Conservation (phyloP, 2,888 invertebrate species). For the Pteria penguin region DNA sequence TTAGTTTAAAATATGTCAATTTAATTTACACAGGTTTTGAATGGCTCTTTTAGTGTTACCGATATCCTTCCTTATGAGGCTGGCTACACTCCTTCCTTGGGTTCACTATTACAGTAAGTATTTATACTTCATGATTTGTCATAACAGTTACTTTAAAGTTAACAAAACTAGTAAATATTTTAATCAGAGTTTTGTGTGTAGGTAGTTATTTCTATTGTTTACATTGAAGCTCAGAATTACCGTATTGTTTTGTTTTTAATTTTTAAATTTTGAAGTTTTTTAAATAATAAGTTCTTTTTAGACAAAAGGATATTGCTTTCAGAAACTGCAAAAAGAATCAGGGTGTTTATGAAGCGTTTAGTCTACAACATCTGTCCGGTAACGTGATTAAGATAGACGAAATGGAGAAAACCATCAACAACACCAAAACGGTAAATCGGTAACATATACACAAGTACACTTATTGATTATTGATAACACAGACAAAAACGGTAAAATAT, state of each 20-base stretch:
- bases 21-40: not conserved
- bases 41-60: not conserved
- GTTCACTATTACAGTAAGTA: not conserved
- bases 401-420: not conserved
- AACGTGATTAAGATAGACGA: not conserved
- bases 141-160: no score
- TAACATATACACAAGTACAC: no score
- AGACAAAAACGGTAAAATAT: no score
- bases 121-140: not conserved
- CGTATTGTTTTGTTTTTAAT: no score
- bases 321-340: not conserved
- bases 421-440: not conserved
- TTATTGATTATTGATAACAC: no score
- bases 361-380: not conserved
- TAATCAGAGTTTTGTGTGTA: no score
- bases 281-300: no score
- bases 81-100: not conserved
- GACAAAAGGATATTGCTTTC: no score
- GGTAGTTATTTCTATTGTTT: no score
- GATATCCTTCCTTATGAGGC: not conserved
- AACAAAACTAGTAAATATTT: no score
- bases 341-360: not conserved
- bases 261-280: no score
- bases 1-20: not conserved
- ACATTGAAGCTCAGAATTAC: no score